Base-by-base conservation (phyloP, 1,140 invertebrate species). In the Aphaenogaster ashmeadi region DNA sequence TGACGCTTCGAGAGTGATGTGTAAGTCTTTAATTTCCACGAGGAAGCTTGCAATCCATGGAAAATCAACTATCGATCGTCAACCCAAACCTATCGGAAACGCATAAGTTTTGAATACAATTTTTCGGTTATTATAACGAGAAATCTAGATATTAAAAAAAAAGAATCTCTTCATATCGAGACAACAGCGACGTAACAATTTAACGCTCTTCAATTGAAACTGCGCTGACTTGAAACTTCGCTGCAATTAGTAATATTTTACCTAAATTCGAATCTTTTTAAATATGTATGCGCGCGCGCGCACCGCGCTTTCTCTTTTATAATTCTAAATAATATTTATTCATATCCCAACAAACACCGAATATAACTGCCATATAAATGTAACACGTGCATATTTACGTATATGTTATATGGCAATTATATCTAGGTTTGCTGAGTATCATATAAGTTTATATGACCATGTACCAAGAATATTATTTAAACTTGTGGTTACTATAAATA, bases 381-480 rank as follows among this genome's bases (percentile, higher is more conserved):
- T 27, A 27, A 27, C 27, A 27, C 27, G 27, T 27, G 27, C 27
- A 27, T 27, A 27, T 27, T 27, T 27, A 27, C 27, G 27, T 27
- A 27, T 27, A 27, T 27, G 27, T 27, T 27, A 27, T 27, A 27
- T 27, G 27, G 27, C 27, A 27, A 27, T 27, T 27, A 27, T 27
- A 27, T 27, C 27, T 27, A 27, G 27, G 27, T 27, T 27, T 27
- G 27, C 27, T 27, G 27, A 27, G 27, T 27, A 27, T 69, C 1
- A 54, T 67, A 54, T 44, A 69, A 54, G 27, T 67, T 80, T 79
- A 67, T 79, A 67, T 80, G 44, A 62, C 27, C n/a, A 62, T 27
- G 15, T 56, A 71, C 38, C 36, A 81, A 80, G 36, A 41, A 81
- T 81, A 81, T 83, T 47, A 83, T 74, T 47, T 83, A 72, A 38